A percentile compares a stretch with the other conserved stretches of the same genome.
Evolutionary conservation across 2,797 vertebrate genomes (phyloP).

Genomic region (Oreochromis mossambicus): DNA sequence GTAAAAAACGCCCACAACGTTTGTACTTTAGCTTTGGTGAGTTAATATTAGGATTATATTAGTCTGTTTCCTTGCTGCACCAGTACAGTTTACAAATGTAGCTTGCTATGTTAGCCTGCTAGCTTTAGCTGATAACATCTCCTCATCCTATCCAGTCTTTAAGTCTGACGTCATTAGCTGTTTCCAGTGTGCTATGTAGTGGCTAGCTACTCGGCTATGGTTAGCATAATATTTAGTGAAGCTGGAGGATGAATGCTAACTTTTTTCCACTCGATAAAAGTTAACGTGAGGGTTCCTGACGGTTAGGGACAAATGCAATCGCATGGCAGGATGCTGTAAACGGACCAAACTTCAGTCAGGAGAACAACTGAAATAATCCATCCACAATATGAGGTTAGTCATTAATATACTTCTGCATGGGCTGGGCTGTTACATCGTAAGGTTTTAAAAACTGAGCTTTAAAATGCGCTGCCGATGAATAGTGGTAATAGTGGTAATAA

Average conservation of each 20-base stretch:
- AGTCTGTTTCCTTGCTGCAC: background rate
- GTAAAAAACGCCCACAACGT: background rate
- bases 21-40: background rate
- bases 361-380: background rate
- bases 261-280: background rate
- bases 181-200: background rate
- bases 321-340: background rate
- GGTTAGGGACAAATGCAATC: background rate
- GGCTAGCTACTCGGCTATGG: background rate
- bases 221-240: background rate
- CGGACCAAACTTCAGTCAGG: background rate
- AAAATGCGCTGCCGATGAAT: background rate
- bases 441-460: background rate
- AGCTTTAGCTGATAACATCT: background rate
- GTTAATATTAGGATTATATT: background rate
- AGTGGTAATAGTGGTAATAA: background rate
- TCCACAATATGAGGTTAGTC: accelerated
- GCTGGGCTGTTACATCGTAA: background rate
- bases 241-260: background rate
- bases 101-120: background rate
- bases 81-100: background rate
- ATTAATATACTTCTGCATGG: accelerated
- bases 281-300: accelerated
- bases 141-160: background rate
- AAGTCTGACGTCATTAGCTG: background rate